Evolutionary conservation across 35 echinoderm and acorn worm genomes (phyloP), one percentile per base, ranked within the genome.

Genomic region (Hemicentrotus pulcherrimus): DNA sequence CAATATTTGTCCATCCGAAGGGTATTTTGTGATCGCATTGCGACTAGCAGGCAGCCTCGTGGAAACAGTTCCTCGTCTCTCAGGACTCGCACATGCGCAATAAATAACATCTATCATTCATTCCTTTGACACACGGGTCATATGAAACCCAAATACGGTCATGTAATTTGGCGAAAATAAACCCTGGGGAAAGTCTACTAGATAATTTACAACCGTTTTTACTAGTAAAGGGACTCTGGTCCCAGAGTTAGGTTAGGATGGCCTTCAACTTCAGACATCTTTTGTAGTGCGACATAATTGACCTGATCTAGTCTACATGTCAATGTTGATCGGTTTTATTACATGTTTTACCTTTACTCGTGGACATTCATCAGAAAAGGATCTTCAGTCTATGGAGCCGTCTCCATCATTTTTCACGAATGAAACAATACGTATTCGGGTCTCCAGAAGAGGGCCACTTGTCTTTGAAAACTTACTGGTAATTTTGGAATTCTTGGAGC

Each of bases 81-180:
- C n/a, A 47, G 91, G 91, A 58, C 45, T 31, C 31, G 91, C 91
- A 93, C 91, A 93, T 93, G 91, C 91, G 91, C 91, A 93, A 93
- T 93, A 93, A 93, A 93, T 93, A 93, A 93, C 91, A 93, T 93
- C 91, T 58, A 93, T 93, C 91, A 93, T 93, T 93, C 48, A 93
- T 93, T 46, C 46, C 91, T 7, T 50, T 58, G 91, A 93, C 91
- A 58, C 91, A 47, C 48, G 48, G 91, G 91, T 93, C 91, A 93
- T 93, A 32, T 46, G 48, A 47, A 93, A 93, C 48, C 91, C 91
- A 93, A 58, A 93, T 93, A 93, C 91, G 91, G 91, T 93, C 91
- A 93, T 93, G 91, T 93, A 93, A 93, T 58, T 93, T 93, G 46
- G 91, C 46, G 91, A 93, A 93, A 93, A 47, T 93, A 93, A 93